phyloP scores from a whole-genome alignment of 2,888 invertebrate genomes.

The Spialia ferax region DNA sequence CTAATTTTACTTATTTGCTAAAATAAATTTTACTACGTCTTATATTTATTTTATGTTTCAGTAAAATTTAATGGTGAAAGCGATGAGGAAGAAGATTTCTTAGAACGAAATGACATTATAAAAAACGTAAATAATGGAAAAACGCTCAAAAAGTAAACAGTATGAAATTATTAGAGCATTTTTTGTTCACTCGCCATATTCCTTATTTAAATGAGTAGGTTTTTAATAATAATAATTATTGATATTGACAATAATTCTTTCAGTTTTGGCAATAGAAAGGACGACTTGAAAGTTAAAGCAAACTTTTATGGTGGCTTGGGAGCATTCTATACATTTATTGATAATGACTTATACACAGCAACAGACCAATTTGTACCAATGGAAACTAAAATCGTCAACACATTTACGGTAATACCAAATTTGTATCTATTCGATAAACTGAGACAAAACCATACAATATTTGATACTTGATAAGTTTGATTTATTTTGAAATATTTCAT shows the following conservation, averaged over 20 bases:
- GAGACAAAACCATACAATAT: too few relatives aligned
- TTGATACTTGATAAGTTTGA: too few relatives aligned
- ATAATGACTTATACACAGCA: constrained; percentile 9
- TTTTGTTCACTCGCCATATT: too few relatives aligned
- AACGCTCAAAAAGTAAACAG: neutral
- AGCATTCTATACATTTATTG: constrained; percentile 6
- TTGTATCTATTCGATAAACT: too few relatives aligned
- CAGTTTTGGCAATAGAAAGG: neutral
- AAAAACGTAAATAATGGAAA: neutral
- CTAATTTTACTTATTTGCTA: too few relatives aligned
- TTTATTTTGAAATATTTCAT: too few relatives aligned
- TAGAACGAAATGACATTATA: neutral
- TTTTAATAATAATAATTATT: too few relatives aligned
- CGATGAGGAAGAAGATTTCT: neutral
- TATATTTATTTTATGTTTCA: neutral
- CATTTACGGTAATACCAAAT: constrained; percentile 4
- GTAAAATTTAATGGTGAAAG: neutral
- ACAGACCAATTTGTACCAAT: constrained; percentile 4
- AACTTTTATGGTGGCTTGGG: constrained; percentile 7
- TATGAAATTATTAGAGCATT: neutral
- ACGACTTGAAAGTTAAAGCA: neutral
- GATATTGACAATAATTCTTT: neutral
- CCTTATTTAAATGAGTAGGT: too few relatives aligned
- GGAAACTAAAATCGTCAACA: neutral
- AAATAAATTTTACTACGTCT: too few relatives aligned